phyloP scores from a whole-genome alignment of 1,140 invertebrate genomes.

The Listronotus oregonensis region DNA sequence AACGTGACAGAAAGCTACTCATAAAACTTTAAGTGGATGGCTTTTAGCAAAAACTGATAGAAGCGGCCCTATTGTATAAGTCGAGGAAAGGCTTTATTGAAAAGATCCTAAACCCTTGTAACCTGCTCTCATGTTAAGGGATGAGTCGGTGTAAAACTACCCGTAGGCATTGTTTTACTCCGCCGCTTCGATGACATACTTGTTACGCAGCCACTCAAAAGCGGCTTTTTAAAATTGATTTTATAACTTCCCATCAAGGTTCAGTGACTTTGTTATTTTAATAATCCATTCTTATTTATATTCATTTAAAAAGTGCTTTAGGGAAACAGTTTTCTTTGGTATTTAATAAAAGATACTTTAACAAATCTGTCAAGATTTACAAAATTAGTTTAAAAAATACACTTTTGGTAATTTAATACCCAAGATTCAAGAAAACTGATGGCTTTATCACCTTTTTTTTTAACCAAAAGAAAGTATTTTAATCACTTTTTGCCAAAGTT shows the following conservation, averaged over 20 bases:
- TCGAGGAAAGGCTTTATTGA: conserved; percentile 20
- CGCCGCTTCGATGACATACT: conserved; percentile 22
- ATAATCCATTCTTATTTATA: no score
- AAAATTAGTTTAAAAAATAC: no score
- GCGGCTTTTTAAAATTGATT: conserved; percentile 24
- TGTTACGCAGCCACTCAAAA: conserved; percentile 23
- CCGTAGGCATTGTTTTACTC: conserved; percentile 18
- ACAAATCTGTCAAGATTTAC: no score
- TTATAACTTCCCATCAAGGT: conserved; percentile 1
- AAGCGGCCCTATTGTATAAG: conserved; percentile 23
- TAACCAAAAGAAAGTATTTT: no score
- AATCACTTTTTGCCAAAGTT: no score
- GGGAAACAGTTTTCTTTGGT: no score
- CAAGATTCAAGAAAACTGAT: no score
- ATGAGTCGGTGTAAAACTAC: conserved; percentile 18
- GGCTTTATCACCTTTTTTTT: no score
- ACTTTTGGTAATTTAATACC: no score
- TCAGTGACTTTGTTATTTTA: no score
- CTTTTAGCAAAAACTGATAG: conserved; percentile 27
- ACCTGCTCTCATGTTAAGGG: conserved; percentile 14
- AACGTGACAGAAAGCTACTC: conserved; percentile 29
- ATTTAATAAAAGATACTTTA: no score
- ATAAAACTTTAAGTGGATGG: conserved; percentile 27
- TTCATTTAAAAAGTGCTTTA: no score
- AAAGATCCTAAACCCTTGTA: conserved; percentile 25